A percentile compares a stretch with the other conserved stretches of the same genome.
Conservation (phyloP, 2,888 invertebrate genomes). For the Toxonevra muliebris region DNA sequence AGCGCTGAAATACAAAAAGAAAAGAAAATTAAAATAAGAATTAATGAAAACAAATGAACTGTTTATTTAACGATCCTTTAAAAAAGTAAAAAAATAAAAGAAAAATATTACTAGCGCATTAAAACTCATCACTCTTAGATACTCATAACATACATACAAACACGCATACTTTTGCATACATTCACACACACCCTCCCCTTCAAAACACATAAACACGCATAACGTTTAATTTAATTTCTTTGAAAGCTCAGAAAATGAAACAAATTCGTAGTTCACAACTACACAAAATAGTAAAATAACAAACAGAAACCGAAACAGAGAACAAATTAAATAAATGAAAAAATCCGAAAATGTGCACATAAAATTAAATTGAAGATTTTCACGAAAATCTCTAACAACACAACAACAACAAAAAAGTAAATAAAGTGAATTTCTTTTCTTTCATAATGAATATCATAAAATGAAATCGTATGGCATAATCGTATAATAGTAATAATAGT, state of each 20-base stretch:
- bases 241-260: constrained; percentile 47
- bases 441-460: neutral
- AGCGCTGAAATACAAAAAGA: neutral
- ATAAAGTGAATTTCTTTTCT: neutral
- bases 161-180: constrained; percentile 12
- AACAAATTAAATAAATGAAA: constrained; percentile 35
- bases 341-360: constrained; percentile 38
- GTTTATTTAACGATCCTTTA: constrained; percentile 55
- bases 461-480: constrained; percentile 3
- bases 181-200: constrained; percentile 1
- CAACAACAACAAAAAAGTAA: constrained; percentile 9
- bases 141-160: neutral
- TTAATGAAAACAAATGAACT: constrained; percentile 56
- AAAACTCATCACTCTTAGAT: neutral
- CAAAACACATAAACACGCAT: constrained; percentile 50
- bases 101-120: too few relatives aligned
- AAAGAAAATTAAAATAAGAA: neutral
- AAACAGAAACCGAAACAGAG: constrained; percentile 43
- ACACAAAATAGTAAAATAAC: constrained; percentile 24
- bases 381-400: constrained; percentile 31
- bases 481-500: constrained; percentile 9
- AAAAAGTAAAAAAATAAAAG: constrained; percentile 5
- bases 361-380: constrained; percentile 38
- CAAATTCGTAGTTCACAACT: constrained; percentile 40
- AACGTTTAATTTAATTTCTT: constrained; percentile 59